Evolutionary conservation across 2,888 invertebrate genomes (phyloP), one percentile per base, ranked within the genome.

Genomic region (Melipona beecheii): DNA sequence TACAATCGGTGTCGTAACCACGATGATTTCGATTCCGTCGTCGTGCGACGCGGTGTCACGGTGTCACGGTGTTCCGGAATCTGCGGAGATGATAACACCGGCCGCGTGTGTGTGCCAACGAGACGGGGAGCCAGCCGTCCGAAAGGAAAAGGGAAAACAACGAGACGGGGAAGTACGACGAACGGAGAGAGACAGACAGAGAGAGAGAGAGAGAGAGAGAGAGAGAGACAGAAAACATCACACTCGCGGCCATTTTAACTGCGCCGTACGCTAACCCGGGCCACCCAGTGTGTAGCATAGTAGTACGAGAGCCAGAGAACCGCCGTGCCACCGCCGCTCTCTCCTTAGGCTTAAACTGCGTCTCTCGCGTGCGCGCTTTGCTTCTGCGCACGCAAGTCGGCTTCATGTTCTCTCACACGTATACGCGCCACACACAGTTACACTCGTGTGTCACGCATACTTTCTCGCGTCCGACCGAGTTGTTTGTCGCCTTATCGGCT

Each of bases 211-310:
- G 24, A 36, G 49, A 66, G 24, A 36, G 68, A 62, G 36, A 71
- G 19, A 52, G 70, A 62, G 74, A 76, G 70, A 81, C 82, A 77
- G 77, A 74, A 78, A 78, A 83, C 81, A 81, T 81, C 81, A 85
- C 72, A 78, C 81, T 82, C 84, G 89, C 87, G 86, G 89, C 90
- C 89, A 90, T 90, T 90, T 90, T 90, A 89, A 89, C 84, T 90
- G 89, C 86, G 90, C 84, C 81, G 85, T 83, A 85, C 88, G 88
- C 86, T 87, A 87, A 86, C 83, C 83, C 88, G 86, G 89, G 89
- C 89, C 89, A 89, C 88, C 90, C 91, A 88, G 89, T 89, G 87
- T 86, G 90, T 89, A 84, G 85, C 83, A 84, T 84, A 43, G 43
- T 43, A 43, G 43, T 43, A 82, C 79, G 81, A 87, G 83, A 86